Conservation (phyloP, 1,140 invertebrate species). For the Pogonomyrmex californicus region DNA sequence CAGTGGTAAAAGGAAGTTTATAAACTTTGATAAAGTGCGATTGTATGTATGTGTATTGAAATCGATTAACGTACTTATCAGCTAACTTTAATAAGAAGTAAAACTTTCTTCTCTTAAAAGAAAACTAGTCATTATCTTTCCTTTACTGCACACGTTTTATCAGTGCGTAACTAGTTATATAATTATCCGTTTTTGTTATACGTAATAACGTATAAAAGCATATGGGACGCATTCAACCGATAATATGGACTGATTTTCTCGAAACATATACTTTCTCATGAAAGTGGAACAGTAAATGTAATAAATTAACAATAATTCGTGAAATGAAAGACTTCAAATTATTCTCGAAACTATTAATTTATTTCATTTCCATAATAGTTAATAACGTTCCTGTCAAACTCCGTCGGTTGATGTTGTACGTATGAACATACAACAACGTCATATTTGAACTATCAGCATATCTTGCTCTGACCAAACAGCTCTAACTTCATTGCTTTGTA, state of each 20-base stretch:
- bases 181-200: conserved; percentile 36
- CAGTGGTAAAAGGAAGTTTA: neutral
- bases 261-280: conserved; percentile 39
- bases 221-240: conserved; percentile 20
- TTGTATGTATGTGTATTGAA: neutral
- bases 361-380: neutral
- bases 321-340: conserved; percentile 17
- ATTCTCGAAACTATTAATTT: conserved; percentile 12
- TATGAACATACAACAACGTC: too few species aligned
- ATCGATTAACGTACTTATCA: neutral
- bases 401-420: neutral
- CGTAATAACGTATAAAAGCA: conserved; percentile 35
- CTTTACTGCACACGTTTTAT: neutral
- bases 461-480: neutral
- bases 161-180: conserved; percentile 37
- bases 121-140: conserved; percentile 21
- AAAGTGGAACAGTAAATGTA: conserved; percentile 42
- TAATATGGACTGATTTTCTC: conserved; percentile 35
- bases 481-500: neutral
- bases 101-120: conserved; percentile 7
- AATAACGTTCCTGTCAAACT: neutral
- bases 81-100: neutral
- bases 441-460: neutral
- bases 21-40: neutral
- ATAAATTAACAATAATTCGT: conserved; percentile 40